Conservation (phyloP, 2,888 invertebrate species). For the Luffia ferchaultella region DNA sequence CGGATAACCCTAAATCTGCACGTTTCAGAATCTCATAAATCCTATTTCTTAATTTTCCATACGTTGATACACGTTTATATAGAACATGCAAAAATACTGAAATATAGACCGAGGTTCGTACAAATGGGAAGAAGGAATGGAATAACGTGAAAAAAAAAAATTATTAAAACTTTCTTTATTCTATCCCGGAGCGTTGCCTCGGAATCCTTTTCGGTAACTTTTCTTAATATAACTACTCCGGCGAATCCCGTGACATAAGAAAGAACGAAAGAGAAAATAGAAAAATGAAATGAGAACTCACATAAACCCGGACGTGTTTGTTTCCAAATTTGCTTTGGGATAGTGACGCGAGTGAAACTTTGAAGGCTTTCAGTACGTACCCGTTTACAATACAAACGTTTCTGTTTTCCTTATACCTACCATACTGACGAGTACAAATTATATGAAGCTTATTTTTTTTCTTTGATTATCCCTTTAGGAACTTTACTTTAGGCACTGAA, state of each 20-base stretch:
- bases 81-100: constrained; percentile 11
- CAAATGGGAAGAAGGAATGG: constrained; percentile 29
- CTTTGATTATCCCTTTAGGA: too few relatives aligned
- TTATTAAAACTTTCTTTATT: constrained; percentile 45
- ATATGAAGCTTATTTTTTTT: too few relatives aligned
- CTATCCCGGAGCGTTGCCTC: constrained; percentile 27
- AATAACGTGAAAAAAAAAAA: constrained; percentile 28
- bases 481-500: too few relatives aligned
- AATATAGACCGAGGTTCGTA: constrained; percentile 21
- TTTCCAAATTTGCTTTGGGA: constrained; percentile 6
- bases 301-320: constrained; percentile 11
- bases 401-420: not conserved
- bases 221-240: constrained; percentile 28
- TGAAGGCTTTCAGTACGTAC: not conserved
- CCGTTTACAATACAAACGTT: not conserved
- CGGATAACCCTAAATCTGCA: too few relatives aligned
- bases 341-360: not conserved
- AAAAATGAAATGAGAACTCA: constrained; percentile 12
- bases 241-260: constrained; percentile 14
- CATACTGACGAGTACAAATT: too few relatives aligned
- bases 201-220: constrained; percentile 40
- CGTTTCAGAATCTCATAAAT: not conserved
- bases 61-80: not conserved
- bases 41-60: not conserved
- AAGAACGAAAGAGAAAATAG: constrained; percentile 13